Conservation (phyloP, 1,140 invertebrate species). For the Drosophila nigromelanica region DNA sequence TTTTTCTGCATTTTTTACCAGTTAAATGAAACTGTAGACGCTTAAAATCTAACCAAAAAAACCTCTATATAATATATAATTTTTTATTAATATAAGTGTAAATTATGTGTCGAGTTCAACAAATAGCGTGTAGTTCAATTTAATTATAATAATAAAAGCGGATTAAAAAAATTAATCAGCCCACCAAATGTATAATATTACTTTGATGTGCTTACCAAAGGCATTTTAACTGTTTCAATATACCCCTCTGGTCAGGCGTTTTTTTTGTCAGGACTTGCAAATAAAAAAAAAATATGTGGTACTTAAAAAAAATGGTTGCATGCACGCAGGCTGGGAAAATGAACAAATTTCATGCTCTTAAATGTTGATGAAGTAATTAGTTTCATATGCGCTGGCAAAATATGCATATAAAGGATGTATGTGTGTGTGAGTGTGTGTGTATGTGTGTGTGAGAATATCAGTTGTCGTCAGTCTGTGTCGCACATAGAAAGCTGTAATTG, state of each 20-base stretch:
- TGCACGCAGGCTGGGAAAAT: slow-evolving; percentile 51
- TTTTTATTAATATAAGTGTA: too few species aligned
- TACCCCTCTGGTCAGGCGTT: background rate
- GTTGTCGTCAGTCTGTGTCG: slow-evolving; percentile 23
- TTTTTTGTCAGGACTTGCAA: background rate
- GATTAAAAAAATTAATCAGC: too few species aligned
- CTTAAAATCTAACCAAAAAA: too few species aligned
- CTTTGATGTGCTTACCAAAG: background rate
- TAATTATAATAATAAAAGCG: too few species aligned
- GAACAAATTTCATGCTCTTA: slow-evolving; percentile 57
- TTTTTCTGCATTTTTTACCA: too few species aligned
- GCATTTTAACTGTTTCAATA: background rate
- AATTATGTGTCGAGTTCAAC: too few species aligned
- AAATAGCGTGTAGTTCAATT: too few species aligned
- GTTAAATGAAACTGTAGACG: too few species aligned
- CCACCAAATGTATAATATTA: too few species aligned
- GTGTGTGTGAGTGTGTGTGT: slow-evolving; percentile 20
- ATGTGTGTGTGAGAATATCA: slow-evolving; percentile 21
- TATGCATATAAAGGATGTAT: slow-evolving; percentile 5
- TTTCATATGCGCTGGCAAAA: slow-evolving; percentile 58
- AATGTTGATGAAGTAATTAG: slow-evolving; percentile 82
- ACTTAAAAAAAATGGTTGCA: slow-evolving; percentile 38
- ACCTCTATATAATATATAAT: too few species aligned
- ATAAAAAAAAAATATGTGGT: slow-evolving; percentile 26
- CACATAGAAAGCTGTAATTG: slow-evolving; percentile 70